Base-by-base conservation (phyloP, 2,113 vertebrate genomes). In the Oryzias celebensis region DNA sequence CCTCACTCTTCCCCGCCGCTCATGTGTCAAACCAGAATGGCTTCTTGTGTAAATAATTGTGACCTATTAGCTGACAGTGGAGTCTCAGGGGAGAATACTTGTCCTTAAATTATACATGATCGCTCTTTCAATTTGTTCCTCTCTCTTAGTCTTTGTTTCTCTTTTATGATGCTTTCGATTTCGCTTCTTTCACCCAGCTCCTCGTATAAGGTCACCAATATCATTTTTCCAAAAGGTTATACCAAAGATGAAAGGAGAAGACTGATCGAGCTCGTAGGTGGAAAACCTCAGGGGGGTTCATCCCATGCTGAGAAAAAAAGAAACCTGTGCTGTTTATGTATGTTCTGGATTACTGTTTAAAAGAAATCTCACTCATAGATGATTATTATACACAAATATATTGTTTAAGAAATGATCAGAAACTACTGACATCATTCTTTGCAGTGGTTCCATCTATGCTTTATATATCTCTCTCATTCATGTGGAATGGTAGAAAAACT, bases 41-140 rank as follows among this genome's bases (percentile, higher is more conserved):
- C 17, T 49, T 55, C 59, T 56, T 58, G 63, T 43, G 42, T 75
- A 84, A 87, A 84, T 77, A 87, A 83, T 52, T 57, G 52, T 83
- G 74, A 83, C 76, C 81, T 85, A 67, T 85, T 78, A 82, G 77
- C 65, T 78, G 84, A 71, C 77, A 77, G 65, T 44, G 45, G 67
- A 44, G 47, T 80, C 79, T 78, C 77, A 58, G 58, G 63, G 65
- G 70, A 84, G 42, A 78, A 71, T 44, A 78, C 68, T 78, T 72
- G 68, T 83, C 71, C 70, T 74, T 86, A 78, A 83, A 86, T 86
- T 81, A 68, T 80, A 71, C 67, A 76, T 62, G 52, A 69, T 75
- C 53, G 28, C 60, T 83, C 58, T 45, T 47, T 71, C 65, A 65
- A 22, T 82, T 70, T 74, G 54, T 76, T 50, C 24, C 14, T 22